Base-by-base conservation (phyloP, 2,797 vertebrate genomes). In the Silurus lanzhouensis region DNA sequence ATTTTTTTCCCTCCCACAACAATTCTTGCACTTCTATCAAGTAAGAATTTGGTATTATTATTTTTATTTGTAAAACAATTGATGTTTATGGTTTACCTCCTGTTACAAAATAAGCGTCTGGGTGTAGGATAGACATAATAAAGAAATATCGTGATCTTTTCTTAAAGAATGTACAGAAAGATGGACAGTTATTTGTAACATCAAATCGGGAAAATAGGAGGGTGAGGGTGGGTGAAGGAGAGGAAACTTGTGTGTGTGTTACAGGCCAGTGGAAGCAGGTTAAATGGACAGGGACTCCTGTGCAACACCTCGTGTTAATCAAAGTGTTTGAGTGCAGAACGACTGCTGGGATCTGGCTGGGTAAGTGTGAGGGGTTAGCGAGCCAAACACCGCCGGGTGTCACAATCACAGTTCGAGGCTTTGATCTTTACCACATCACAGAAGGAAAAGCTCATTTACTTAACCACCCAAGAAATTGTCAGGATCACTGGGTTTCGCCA, bases 281-380 rank as follows among this genome's bases (percentile, higher is more conserved):
- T 83, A 85, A 92, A 88, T 81, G 85, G 87, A 91, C 88, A 91
- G 90, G 44, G 20, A 89, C 87, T 82, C 85, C 90, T 88, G 90
- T 66, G 90, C 89, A 89, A 87, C 93, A 92, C 94, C 91, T 94
- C 89, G 8, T 87, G 88, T 90, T 90, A 91, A 92, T 94, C 92
- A 93, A 94, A 94, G 92, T 84, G 87, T 89, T 89, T 87, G 87
- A 72, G 91, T 92, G 92, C 60, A 82, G 88, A 48, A 5, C 17
- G 92, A 91, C 90, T 92, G 89, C 89, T 91, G 60, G 68, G 82
- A 84, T 46, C 27, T 75, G 68, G 60, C 72, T 72, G 72, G 80
- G 74, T 2, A 82, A 74, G 83, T 83, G 68, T 72, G 82, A 84
- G 76, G 83, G 68, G 7, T 57, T 81, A 83, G 85, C 48, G 20